Evolutionary conservation across 2,113 vertebrate species (phyloP), one percentile per base, ranked within the genome.

Genomic region (Pygoscelis antarcticus): DNA sequence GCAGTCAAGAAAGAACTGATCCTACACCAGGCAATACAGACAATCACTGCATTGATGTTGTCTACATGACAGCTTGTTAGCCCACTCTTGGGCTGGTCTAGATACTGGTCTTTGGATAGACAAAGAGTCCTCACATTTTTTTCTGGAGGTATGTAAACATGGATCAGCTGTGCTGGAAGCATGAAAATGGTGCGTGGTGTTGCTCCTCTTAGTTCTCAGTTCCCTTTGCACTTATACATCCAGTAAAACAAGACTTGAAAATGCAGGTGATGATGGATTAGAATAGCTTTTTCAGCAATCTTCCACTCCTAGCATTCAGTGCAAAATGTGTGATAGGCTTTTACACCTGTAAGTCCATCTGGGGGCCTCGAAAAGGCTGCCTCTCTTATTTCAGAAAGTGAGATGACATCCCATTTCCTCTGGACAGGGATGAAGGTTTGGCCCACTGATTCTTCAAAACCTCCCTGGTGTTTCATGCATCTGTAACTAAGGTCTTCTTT

Each of bases 241-340:
- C 89, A 88, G 87, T 91, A 90, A 88, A 91, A 91, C 20, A 71
- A 83, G 87, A 83, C 62, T 82, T 77, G 62, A 90, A 94, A 94
- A 86, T 44, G 55, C 58, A 91, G 55, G 30, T 9, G 47, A 57
- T 74, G 62, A 58, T 66, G 30, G 64, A 66, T 89, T 66, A 60
- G 65, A 77, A 75, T 4, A 84, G 66, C 27, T 89, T 90, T 91
- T 80, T 30, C 71, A 90, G 82, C 71, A 55, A 29, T 71, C 55
- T 94, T 92, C 82, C 49, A 44, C 8, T 75, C 40, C 57, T 90
- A 42, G 58, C 10, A 49, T 36, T 87, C 62, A 85, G 54, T 70
- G 58, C 81, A 82, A 87, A 65, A n/a, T 21, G 44, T 61, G 46
- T 44, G 22, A 62, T 23, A 74, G n/a, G 71, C 34, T 82, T 25